A percentile compares a stretch with the other conserved stretches of the same genome.
phyloP scores from a whole-genome alignment of 92 coral and sea anemone species.

The Nematostella vectensis region DNA sequence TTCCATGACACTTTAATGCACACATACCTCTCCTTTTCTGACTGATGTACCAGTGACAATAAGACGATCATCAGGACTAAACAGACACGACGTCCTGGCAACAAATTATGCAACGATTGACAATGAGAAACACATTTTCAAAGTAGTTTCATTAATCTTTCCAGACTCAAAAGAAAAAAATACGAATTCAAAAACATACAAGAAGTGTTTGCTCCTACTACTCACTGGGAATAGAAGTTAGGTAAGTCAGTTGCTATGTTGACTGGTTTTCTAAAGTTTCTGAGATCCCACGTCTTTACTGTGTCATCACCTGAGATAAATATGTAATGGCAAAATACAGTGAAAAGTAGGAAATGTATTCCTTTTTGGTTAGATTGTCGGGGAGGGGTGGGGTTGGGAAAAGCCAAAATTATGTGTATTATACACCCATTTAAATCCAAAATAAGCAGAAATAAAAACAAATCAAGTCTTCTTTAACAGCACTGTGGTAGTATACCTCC shows the following conservation, averaged over 20 bases:
- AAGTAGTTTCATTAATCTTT: no score
- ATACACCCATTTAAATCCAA: no score
- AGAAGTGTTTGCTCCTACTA: neutral
- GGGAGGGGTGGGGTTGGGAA: no score
- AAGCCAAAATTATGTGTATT: no score
- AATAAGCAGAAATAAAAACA: no score
- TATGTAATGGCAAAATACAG: neutral
- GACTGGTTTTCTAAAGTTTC: constrained; percentile 75
- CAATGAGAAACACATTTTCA: no score
- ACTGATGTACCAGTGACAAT: constrained; percentile 92
- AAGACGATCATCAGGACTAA: constrained; percentile 85
- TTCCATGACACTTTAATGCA: no score
- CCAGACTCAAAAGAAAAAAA: no score
- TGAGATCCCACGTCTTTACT: constrained; percentile 83
- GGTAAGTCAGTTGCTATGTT: constrained; percentile 68
- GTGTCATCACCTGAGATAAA: constrained; percentile 70
- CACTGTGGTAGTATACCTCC: no score
- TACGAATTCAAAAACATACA: neutral
- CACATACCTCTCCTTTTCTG: constrained; percentile 77
- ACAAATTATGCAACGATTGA: neutral
- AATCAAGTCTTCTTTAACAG: no score
- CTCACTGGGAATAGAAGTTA: constrained; percentile 84
- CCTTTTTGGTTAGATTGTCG: no score
- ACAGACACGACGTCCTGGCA: constrained; percentile 77
- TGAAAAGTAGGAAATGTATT: no score